phyloP scores from a whole-genome alignment of 2,797 vertebrate genomes.

The Cottoperca gobio region DNA sequence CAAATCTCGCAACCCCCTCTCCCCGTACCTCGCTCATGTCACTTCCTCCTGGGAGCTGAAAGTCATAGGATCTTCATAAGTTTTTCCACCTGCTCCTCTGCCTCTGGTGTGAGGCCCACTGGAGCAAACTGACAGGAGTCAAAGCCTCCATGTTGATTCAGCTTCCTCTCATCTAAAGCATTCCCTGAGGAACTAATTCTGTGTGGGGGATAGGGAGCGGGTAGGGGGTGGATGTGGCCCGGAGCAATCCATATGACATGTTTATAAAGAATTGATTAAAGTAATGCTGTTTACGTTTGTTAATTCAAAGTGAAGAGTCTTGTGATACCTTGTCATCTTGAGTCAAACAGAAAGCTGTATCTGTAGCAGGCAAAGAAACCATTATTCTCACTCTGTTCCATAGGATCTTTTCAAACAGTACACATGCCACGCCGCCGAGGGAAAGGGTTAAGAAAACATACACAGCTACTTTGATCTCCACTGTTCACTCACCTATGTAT shows the following conservation, averaged over 20 bases:
- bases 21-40: slow-evolving; percentile 61
- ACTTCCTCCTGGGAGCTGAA: slow-evolving; percentile 78
- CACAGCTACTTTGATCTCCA: slow-evolving; percentile 72
- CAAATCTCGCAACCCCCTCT: not conserved
- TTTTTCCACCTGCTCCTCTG: slow-evolving; percentile 81
- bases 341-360: slow-evolving; percentile 7
- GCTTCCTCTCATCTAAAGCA: slow-evolving; percentile 77
- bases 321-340: not conserved
- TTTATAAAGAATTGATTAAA: slow-evolving; percentile 21
- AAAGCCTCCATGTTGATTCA: slow-evolving; percentile 81
- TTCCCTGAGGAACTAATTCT: slow-evolving; percentile 72
- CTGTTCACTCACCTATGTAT: slow-evolving; percentile 52
- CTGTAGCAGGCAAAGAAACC: not conserved
- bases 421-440: slow-evolving; percentile 51
- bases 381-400: slow-evolving; percentile 34
- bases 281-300: not conserved
- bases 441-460: slow-evolving; percentile 74
- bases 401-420: slow-evolving; percentile 46
- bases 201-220: slow-evolving; percentile 17
- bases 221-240: slow-evolving; percentile 35
- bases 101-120: slow-evolving; percentile 58
- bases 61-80: slow-evolving; percentile 69
- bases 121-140: slow-evolving; percentile 68
- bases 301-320: not conserved
- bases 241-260: slow-evolving; percentile 49